Percentiles rank a stretch among this genome's conserved stretches.
Evolutionary conservation across 1,140 invertebrate species (phyloP).

Genomic region (Drosophila varians): DNA sequence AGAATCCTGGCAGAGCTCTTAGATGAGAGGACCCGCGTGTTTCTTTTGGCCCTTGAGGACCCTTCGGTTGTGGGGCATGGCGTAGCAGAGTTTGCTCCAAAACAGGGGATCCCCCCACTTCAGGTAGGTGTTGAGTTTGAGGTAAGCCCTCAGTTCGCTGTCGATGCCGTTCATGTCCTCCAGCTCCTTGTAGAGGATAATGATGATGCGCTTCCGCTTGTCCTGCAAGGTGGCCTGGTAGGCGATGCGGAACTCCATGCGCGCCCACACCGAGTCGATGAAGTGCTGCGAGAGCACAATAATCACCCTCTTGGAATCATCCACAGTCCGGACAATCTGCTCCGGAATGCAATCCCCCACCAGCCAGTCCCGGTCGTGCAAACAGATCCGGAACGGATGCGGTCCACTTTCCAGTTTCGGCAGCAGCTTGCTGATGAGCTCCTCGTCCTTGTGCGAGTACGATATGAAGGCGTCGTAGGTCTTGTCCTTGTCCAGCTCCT

Average conservation of each 20-base stretch:
- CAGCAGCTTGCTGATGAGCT: constrained; percentile 88
- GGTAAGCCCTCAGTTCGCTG: constrained; percentile 89
- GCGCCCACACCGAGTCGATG: constrained; percentile 92
- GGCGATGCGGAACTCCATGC: constrained; percentile 92
- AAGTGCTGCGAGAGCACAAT: constrained; percentile 93
- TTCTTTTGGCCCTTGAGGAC: constrained; percentile 71
- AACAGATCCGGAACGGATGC: constrained; percentile 87
- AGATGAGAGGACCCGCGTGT: constrained; percentile 64
- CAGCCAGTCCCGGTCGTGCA: constrained; percentile 93
- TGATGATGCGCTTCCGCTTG: constrained; percentile 89
- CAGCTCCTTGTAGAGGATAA: constrained; percentile 91
- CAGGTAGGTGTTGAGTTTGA: constrained; percentile 94
- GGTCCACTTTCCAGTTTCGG: constrained; percentile 87
- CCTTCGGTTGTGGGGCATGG: constrained; percentile 84
- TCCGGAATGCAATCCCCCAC: constrained; percentile 90
- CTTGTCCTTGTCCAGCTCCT: constrained; percentile 91
- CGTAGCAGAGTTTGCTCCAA: constrained; percentile 92
- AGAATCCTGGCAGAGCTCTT: not conserved
- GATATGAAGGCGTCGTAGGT: constrained; percentile 94
- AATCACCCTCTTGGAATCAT: constrained; percentile 91
- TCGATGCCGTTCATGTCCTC: constrained; percentile 87
- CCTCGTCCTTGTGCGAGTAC: constrained; percentile 92
- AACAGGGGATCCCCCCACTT: constrained; percentile 93
- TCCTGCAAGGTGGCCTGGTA: constrained; percentile 90
- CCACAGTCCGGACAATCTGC: constrained; percentile 91